Evolutionary conservation across 2,888 invertebrate genomes (phyloP), one percentile per base, ranked within the genome.

Genomic region (Lasioglossum figueresi): DNA sequence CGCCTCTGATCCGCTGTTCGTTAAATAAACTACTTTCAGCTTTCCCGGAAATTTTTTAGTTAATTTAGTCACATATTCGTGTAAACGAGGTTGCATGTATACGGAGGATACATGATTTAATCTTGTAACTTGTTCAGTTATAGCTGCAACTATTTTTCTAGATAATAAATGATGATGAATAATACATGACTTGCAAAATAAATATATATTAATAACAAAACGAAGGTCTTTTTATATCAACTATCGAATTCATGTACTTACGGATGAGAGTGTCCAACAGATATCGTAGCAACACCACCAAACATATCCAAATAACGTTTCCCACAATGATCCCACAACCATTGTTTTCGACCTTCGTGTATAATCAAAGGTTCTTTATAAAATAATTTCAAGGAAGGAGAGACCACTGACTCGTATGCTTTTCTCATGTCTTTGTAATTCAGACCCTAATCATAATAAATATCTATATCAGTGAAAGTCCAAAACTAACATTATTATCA

Each of bases 221-320:
- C 10, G n/a, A 56, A 52, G 3, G n/a, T n/a, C n/a, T 23, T 10
- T 52, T 31, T 63, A 31, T 40, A 40, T 70, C 0, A n/a, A 4
- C 1, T 70, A 27, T 19, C 2, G 10, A 75, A 75, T 37, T 4
- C 6, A 31, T 73, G 5, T 34, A 96, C 98, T 97, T 96, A 99
- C 98, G 99, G 99, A 96, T 99, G 99, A 94, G 98, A 99, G 95
- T 99, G 99, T 37, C 99, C 99, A 3, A 99, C 99, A 79, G 99
- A 99, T 63, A 99, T 98, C 0, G 99, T 99, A 27, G 99, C 99
- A 91, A 99, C 99, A 12, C 99, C 99, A 8, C 97, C 99, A 94
- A 99, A 98, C 96, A 99, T 97, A 95, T 99, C 99, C 88, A 99
- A 96, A 95, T 99, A 99, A 91, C 98, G 96, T 88, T 96, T 97